Evolutionary conservation across 2,797 vertebrate species (phyloP).

Genomic region (Bradypodion pumilum): DNA sequence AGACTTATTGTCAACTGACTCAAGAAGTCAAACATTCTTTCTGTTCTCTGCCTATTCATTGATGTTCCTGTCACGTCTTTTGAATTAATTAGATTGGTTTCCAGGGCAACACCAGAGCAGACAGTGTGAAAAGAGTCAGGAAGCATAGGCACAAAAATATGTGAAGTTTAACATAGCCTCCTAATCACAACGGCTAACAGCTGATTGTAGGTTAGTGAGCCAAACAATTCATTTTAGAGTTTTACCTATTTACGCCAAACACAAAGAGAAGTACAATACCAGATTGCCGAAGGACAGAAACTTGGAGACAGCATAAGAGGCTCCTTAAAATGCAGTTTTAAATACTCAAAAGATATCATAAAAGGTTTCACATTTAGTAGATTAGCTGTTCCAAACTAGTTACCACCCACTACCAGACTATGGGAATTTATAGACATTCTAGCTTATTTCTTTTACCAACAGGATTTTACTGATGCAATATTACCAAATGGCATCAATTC

Average conservation of each 20-base stretch:
- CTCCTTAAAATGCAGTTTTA: constrained; percentile 10
- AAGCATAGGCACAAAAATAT: constrained; percentile 39
- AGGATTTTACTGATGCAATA: not conserved
- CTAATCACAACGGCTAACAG: constrained; percentile 1
- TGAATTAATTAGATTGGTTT: constrained; percentile 60
- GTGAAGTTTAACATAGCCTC: constrained; percentile 5
- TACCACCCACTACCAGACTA: constrained; percentile 6
- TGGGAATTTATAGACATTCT: constrained; percentile 19
- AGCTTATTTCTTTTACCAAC: constrained; percentile 36
- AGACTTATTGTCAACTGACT: constrained; percentile 41
- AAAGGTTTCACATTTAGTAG: not conserved
- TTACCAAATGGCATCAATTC: not conserved
- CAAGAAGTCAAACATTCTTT: constrained; percentile 42
- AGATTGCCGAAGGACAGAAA: constrained; percentile 21
- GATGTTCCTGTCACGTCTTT: constrained; percentile 55
- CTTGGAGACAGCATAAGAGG: constrained; percentile 28
- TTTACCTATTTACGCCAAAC: not conserved
- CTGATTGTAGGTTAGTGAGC: constrained; percentile 30
- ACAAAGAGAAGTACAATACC: constrained; percentile 19
- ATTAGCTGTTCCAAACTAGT: not conserved
- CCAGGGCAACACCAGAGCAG: constrained; percentile 59
- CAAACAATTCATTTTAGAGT: not conserved
- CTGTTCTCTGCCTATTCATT: constrained; percentile 57
- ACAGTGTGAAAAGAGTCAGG: constrained; percentile 36
- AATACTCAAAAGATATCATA: not conserved